These are phyloP conservation scores for Eueides isabella DNA, from an alignment of 1,140 invertebrate species.

Conservation along the genomic window DNA sequence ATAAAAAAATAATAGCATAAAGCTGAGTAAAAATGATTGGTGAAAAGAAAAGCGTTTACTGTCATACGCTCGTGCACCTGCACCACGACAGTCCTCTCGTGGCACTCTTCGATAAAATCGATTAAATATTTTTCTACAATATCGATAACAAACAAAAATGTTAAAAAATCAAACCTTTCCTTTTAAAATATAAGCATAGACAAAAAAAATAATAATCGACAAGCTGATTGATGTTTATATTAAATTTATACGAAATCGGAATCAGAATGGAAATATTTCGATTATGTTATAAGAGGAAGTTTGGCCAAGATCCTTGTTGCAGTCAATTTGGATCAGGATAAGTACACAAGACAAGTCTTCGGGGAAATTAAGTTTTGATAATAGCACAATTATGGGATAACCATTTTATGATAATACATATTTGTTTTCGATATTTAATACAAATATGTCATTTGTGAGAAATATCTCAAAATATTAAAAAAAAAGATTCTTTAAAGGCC, in stretches of 20 bases:
- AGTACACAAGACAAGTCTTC: conserved; percentile 8
- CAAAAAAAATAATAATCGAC: not conserved
- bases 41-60: too few species aligned
- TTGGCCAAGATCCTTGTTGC: not conserved
- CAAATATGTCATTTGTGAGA: not conserved
- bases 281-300: not conserved
- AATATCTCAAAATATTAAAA: not conserved
- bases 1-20: too few species aligned
- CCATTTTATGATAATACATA: not conserved
- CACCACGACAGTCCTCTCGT: too few species aligned
- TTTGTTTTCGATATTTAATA: not conserved
- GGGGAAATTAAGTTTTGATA: not conserved
- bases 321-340: not conserved
- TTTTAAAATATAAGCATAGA: not conserved
- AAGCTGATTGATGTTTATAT: not conserved
- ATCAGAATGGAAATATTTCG: not conserved
- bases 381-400: conserved; percentile 2
- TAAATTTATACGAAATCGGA: not conserved
- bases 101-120: not conserved
- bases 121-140: not conserved
- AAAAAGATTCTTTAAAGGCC: not conserved
- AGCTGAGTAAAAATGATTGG: too few species aligned
- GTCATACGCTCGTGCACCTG: too few species aligned
- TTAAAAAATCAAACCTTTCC: not conserved
- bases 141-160: too few species aligned